phyloP scores from a whole-genome alignment of 2,888 invertebrate species.

The Stenodera caucasica region DNA sequence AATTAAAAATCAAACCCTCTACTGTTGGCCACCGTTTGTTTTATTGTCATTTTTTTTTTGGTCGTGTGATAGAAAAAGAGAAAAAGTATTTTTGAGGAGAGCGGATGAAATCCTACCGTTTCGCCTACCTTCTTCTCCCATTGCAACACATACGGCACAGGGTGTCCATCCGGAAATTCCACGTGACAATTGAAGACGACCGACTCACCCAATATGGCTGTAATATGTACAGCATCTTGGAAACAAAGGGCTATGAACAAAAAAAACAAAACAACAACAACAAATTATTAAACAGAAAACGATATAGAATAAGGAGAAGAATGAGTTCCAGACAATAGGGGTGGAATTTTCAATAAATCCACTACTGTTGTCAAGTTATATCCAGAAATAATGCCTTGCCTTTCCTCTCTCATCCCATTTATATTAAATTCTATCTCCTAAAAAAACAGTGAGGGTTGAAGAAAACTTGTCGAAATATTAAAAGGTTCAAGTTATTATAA shows the following conservation, averaged over 20 bases:
- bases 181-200: conserved; percentile 98
- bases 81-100: conserved; percentile 47
- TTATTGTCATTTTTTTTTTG: background rate
- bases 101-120: conserved; percentile 82
- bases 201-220: conserved; percentile 95
- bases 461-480: background rate
- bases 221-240: conserved; percentile 94
- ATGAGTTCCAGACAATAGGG: too few relatives aligned
- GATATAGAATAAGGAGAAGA: background rate
- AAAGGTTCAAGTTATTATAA: background rate
- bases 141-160: conserved; percentile 96
- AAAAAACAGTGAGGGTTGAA: too few relatives aligned
- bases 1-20: conserved; percentile 25
- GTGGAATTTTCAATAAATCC: too few relatives aligned
- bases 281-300: background rate
- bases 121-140: conserved; percentile 99
- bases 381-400: background rate
- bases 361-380: background rate
- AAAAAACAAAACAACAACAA: conserved; percentile 20
- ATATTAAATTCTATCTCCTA: too few relatives aligned
- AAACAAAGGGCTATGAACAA: conserved; percentile 68
- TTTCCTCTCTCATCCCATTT: background rate
- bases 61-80: background rate
- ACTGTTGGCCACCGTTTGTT: conserved; percentile 23
- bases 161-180: conserved; percentile 93